Evolutionary conservation across 2,113 vertebrate genomes (phyloP).

Genomic region (Protobothrops flavoviridis): DNA sequence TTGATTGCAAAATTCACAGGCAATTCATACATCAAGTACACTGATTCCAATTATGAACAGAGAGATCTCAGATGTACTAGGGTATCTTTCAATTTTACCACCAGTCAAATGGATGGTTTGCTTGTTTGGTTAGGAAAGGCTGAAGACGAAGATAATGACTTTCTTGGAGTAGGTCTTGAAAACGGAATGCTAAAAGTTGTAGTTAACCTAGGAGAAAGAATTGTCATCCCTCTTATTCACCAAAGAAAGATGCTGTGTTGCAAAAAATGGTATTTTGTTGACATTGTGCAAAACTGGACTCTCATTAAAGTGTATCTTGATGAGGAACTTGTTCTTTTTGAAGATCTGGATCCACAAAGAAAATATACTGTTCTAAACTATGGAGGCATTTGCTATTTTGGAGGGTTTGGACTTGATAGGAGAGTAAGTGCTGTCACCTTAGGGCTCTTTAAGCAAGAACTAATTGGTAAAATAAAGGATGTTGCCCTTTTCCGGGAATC

Average conservation of each 20-base stretch:
- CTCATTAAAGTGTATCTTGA: slow-evolving; percentile 75
- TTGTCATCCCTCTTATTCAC: slow-evolving; percentile 66
- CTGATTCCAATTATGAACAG: slow-evolving; percentile 69
- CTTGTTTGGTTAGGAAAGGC: slow-evolving; percentile 82
- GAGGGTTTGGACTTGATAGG: slow-evolving; percentile 80
- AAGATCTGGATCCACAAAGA: slow-evolving; percentile 80
- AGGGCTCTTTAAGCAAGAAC: slow-evolving; percentile 76
- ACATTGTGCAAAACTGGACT: slow-evolving; percentile 75
- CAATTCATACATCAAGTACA: slow-evolving; percentile 81
- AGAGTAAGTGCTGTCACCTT: slow-evolving; percentile 70
- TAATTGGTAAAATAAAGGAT: slow-evolving; percentile 81
- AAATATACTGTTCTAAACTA: slow-evolving; percentile 82
- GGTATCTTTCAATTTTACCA: slow-evolving; percentile 78
- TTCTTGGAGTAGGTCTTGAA: slow-evolving; percentile 79
- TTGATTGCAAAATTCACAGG: slow-evolving; percentile 73
- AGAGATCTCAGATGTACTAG: slow-evolving; percentile 74
- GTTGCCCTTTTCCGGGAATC: slow-evolving; percentile 77
- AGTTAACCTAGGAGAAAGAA: slow-evolving; percentile 81
- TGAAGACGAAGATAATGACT: slow-evolving; percentile 80
- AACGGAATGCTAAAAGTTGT: slow-evolving; percentile 75
- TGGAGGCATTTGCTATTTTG: slow-evolving; percentile 77
- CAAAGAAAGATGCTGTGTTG: slow-evolving; percentile 66
- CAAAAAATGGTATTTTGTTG: slow-evolving; percentile 71
- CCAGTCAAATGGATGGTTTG: slow-evolving; percentile 68
- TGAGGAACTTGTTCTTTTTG: slow-evolving; percentile 66